These are phyloP conservation scores for Scortum barcoo DNA, from an alignment of 2,113 vertebrate genomes.

Conservation along the genomic window DNA sequence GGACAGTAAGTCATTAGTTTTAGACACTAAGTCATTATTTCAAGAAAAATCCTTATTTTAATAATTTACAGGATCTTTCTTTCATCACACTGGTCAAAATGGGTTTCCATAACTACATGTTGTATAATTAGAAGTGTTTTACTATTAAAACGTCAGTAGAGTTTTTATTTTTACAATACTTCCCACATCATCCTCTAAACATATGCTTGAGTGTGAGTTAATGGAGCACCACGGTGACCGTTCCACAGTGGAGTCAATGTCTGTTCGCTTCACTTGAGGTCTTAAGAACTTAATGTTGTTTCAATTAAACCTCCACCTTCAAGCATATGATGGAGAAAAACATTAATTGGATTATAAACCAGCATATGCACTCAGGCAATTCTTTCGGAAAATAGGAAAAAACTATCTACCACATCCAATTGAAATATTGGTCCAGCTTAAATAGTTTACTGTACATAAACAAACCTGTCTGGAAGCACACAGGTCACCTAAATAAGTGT, in stretches of 20 bases:
- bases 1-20: too few relatives aligned
- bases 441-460: conserved; percentile 19
- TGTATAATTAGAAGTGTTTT: not conserved
- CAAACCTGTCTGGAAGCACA: not conserved
- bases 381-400: not conserved
- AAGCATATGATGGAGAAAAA: not conserved
- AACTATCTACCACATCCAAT: too few relatives aligned
- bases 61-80: too few relatives aligned
- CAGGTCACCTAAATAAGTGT: not conserved
- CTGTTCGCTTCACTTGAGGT: not conserved
- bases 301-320: not conserved
- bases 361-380: too few relatives aligned
- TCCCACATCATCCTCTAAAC: not conserved
- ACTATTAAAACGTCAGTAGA: not conserved
- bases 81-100: too few relatives aligned
- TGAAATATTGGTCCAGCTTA: conserved; percentile 1
- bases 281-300: not conserved
- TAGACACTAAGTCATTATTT: too few relatives aligned
- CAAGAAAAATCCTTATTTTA: too few relatives aligned
- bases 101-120: not conserved
- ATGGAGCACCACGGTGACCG: not conserved
- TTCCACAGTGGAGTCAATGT: not conserved
- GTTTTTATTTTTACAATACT: not conserved
- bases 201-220: not conserved
- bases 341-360: not conserved